These are phyloP conservation scores for Drosophila athabasca DNA, from an alignment of 1,140 invertebrate genomes.

Conservation along the genomic window DNA sequence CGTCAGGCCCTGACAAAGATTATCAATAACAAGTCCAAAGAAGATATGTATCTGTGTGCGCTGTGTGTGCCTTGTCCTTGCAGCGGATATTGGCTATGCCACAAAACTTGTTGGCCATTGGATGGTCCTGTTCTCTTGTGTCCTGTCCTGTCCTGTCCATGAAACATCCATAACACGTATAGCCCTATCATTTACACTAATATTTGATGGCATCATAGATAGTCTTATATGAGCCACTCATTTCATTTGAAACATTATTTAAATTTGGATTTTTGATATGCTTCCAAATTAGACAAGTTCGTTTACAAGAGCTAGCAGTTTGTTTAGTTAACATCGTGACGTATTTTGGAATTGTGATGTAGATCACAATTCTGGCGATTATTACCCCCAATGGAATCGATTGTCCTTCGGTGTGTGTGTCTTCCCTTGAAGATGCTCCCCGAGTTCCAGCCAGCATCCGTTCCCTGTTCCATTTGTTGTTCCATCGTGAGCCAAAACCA, in stretches of 20 bases:
- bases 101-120: conserved; percentile 25
- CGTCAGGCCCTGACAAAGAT: conserved; percentile 68
- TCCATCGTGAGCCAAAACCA: conserved; percentile 20
- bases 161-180: conserved; percentile 31
- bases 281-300: too few species aligned
- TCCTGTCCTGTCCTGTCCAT: neutral
- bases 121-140: conserved; percentile 1
- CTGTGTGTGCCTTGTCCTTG: conserved; percentile 40
- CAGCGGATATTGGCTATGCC: conserved; percentile 70
- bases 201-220: conserved; percentile 12
- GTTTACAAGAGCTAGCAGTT: too few species aligned
- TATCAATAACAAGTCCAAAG: conserved; percentile 69
- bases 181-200: neutral
- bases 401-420: too few species aligned
- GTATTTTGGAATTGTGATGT: too few species aligned
- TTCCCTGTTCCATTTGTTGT: conserved; percentile 10
- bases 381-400: too few species aligned
- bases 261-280: too few species aligned
- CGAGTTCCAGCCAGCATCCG: neutral
- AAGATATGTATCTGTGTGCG: conserved; percentile 15
- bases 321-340: too few species aligned
- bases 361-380: too few species aligned
- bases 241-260: too few species aligned
- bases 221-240: too few species aligned
- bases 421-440: too few species aligned